Base-by-base conservation (phyloP, 2,888 invertebrate species). In the Philereme vetulata region DNA sequence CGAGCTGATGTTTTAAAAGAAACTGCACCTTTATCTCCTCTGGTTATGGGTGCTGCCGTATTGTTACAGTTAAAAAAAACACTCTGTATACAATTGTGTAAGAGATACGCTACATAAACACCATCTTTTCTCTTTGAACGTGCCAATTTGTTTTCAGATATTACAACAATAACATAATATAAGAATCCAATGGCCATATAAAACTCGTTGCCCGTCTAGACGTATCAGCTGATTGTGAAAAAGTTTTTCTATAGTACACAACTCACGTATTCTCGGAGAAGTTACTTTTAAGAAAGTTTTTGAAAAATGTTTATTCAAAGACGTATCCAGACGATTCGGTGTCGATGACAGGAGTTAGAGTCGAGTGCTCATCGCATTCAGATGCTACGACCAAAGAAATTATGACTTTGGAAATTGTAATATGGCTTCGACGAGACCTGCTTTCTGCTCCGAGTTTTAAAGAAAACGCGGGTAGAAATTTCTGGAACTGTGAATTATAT, bases 311-410 rank as follows among this genome's bases (percentile, higher is more conserved):
- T 49, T 56, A 59, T 59, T 44, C 44, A 54, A 11, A 32, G 33
- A 58, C 46, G 32, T 49, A 49, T 54, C 43, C 34, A 57, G 52
- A 38, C 36, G 57, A 58, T 58, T 51, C 58, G 45, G 58, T 62
- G 66, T 58, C 57, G 51, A 54, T 64, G 64, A 60, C 64, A 60
- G 55, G 47, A 54, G 51, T 32, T 10, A 32, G 59, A 6, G 38
- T 38, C 38, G 21, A n/a, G 42, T 48, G 54, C 56, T 56, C 56
- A 62, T 62, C 48, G 51, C 60, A 57, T 60, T 60, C 55, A 50
- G 47, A 65, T 46, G 51, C 59, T 60, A 54, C 56, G 45, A 44
- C 54, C 50, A 11, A 59, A 53, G 40, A 57, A 52, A 62, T 55
- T 53, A 58, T 46, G 21, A 49, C 46, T 45, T 51, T 54, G 48